These are phyloP conservation scores for Agriopis marginaria DNA, from an alignment of 2,888 invertebrate species.

Conservation along the genomic window DNA sequence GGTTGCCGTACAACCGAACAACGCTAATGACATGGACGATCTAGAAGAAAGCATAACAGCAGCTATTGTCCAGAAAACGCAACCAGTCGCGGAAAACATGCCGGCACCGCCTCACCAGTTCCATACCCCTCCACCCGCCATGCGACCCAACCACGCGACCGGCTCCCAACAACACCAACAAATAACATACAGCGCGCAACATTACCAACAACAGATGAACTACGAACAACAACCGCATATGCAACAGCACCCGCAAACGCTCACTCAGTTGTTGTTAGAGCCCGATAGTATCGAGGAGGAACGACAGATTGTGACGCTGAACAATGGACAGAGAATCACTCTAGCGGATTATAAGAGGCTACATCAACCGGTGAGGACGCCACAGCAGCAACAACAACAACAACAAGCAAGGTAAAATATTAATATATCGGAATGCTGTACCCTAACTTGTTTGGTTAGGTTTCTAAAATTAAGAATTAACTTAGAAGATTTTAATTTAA, in stretches of 20 bases:
- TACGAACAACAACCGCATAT: constrained; percentile 66
- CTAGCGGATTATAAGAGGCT: constrained; percentile 78
- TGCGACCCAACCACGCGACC: constrained; percentile 59
- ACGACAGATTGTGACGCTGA: constrained; percentile 71
- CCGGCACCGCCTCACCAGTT: constrained; percentile 63
- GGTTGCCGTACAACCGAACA: constrained; percentile 78
- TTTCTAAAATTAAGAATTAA: too few species aligned
- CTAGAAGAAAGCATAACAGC: constrained; percentile 84
- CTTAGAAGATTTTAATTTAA: too few species aligned
- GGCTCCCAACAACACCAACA: constrained; percentile 53
- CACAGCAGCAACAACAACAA: constrained; percentile 48
- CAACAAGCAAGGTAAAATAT: constrained; percentile 59
- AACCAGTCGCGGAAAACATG: constrained; percentile 62
- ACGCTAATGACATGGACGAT: constrained; percentile 82
- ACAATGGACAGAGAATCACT: constrained; percentile 77
- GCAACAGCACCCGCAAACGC: constrained; percentile 64
- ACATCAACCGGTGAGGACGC: constrained; percentile 67
- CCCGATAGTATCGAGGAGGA: constrained; percentile 74
- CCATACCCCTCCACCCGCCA: constrained; percentile 63
- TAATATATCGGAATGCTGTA: too few species aligned
- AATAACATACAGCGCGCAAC: constrained; percentile 64
- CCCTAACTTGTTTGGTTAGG: too few species aligned
- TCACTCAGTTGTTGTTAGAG: constrained; percentile 71
- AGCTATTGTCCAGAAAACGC: constrained; percentile 77
- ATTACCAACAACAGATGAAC: constrained; percentile 63